These are phyloP conservation scores for Sebastes kiyomatsui DNA, from an alignment of 2,797 vertebrate species.

Conservation along the genomic window DNA sequence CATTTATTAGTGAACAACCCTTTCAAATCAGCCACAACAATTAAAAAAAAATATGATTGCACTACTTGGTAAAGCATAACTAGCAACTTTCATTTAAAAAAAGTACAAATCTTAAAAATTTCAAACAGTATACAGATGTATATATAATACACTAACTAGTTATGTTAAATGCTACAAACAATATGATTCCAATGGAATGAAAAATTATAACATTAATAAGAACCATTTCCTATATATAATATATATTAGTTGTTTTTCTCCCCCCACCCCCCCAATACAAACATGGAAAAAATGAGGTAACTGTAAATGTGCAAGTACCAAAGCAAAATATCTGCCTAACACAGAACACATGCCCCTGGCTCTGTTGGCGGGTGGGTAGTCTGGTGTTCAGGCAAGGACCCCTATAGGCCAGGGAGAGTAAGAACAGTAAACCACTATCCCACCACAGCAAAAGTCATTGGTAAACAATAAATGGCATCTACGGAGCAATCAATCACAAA, in stretches of 20 bases:
- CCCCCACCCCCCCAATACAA: constrained; percentile 93
- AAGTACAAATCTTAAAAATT: constrained; percentile 99
- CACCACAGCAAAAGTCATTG: constrained; percentile 96
- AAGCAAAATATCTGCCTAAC: constrained; percentile 97
- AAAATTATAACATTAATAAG: constrained; percentile 99
- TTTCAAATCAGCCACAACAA: constrained; percentile 99
- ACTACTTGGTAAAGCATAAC: constrained; percentile 99
- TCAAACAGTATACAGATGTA: constrained; percentile 99
- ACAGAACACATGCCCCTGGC: constrained; percentile 94
- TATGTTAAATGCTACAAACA: constrained; percentile 99
- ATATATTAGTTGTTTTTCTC: constrained; percentile 98
- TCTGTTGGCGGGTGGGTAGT: constrained; percentile 86
- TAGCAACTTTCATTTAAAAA: constrained; percentile 99
- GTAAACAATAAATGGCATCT: constrained; percentile 97
- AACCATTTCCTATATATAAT: constrained; percentile 99
- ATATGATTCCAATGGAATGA: constrained; percentile 99
- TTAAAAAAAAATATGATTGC: constrained; percentile 99
- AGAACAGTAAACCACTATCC: constrained; percentile 98
- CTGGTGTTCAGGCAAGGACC: constrained; percentile 86
- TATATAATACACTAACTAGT: constrained; percentile 99
- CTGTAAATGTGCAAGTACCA: constrained; percentile 99
- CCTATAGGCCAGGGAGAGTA: constrained; percentile 91
- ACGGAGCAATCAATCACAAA: constrained; percentile 97
- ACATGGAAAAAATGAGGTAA: constrained; percentile 99
- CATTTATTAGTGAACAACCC: constrained; percentile 99